phyloP scores from a whole-genome alignment of 2,888 invertebrate species.

The Rambutsinella grinnellia region DNA sequence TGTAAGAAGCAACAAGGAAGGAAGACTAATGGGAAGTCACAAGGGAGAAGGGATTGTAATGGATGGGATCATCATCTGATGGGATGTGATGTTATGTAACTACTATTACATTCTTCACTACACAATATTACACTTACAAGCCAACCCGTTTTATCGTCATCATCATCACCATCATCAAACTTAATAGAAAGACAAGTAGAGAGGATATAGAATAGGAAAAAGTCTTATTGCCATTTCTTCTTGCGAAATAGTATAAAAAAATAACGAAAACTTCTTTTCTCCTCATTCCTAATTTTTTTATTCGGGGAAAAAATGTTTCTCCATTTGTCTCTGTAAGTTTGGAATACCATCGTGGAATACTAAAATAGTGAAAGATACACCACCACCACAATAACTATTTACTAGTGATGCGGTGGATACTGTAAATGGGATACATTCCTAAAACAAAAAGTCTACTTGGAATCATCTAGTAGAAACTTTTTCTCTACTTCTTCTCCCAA shows the following conservation, averaged over 20 bases:
- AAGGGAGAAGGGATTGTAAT: conserved; percentile 14
- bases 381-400: no score
- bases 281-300: conserved; percentile 2
- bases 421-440: no score
- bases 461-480: no score
- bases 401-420: no score
- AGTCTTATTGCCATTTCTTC: no score
- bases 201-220: no score
- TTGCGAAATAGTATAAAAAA: no score
- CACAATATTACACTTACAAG: background rate
- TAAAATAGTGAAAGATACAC: conserved; percentile 28
- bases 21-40: conserved; percentile 16
- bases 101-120: conserved; percentile 3
- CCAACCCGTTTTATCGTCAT: conserved; percentile 7
- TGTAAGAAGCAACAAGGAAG: background rate
- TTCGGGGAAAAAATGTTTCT: conserved; percentile 6
- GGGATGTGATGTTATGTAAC: conserved; percentile 34
- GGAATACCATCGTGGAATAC: conserved; percentile 31
- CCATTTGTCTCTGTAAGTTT: conserved; percentile 52
- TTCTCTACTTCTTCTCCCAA: no score
- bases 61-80: conserved; percentile 26
- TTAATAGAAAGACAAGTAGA: background rate
- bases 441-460: no score
- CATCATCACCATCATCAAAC: conserved; percentile 8
- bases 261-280: no score